Percentiles rank a stretch among this genome's conserved stretches.
phyloP scores from a whole-genome alignment of 1,140 invertebrate genomes.

The Helicoverpa zea region DNA sequence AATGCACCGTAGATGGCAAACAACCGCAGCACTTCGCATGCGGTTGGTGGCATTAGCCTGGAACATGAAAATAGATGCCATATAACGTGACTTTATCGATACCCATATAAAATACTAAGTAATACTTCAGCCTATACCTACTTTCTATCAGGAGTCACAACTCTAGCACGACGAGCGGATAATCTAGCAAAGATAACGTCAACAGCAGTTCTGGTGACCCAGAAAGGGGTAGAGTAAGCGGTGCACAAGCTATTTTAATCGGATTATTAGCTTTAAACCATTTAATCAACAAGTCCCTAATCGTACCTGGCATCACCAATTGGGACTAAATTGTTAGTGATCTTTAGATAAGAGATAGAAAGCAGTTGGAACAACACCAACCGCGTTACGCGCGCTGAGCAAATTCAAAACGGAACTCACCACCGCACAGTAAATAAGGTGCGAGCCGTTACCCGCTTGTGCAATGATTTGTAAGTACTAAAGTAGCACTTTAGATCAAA shows the following conservation, averaged over 20 bases:
- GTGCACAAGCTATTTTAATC: constrained; percentile 59
- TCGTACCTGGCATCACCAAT: constrained; percentile 67
- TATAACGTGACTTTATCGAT: constrained; percentile 60
- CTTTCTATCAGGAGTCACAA: constrained; percentile 41
- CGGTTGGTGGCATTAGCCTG: constrained; percentile 57
- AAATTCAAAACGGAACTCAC: constrained; percentile 67
- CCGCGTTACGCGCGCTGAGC: constrained; percentile 79
- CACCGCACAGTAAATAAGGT: constrained; percentile 63
- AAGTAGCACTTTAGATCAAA: neutral
- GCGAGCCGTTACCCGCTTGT: constrained; percentile 45
- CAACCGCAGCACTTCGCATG: constrained; percentile 61
- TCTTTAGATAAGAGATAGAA: constrained; percentile 82
- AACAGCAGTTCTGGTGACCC: constrained; percentile 51
- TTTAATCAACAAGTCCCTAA: constrained; percentile 72
- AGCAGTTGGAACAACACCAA: constrained; percentile 77
- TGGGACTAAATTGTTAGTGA: constrained; percentile 71
- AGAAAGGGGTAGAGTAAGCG: constrained; percentile 57
- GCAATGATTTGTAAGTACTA: constrained; percentile 35
- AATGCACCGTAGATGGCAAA: constrained; percentile 61
- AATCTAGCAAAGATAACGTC: constrained; percentile 51
- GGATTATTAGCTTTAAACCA: constrained; percentile 58
- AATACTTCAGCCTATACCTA: constrained; percentile 27
- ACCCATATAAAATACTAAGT: constrained; percentile 45
- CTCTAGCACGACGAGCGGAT: constrained; percentile 19
- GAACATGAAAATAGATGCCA: constrained; percentile 57